These are phyloP conservation scores for Ichneumoninae sp. DNA, from an alignment of 2,888 invertebrate genomes.

Conservation along the genomic window DNA sequence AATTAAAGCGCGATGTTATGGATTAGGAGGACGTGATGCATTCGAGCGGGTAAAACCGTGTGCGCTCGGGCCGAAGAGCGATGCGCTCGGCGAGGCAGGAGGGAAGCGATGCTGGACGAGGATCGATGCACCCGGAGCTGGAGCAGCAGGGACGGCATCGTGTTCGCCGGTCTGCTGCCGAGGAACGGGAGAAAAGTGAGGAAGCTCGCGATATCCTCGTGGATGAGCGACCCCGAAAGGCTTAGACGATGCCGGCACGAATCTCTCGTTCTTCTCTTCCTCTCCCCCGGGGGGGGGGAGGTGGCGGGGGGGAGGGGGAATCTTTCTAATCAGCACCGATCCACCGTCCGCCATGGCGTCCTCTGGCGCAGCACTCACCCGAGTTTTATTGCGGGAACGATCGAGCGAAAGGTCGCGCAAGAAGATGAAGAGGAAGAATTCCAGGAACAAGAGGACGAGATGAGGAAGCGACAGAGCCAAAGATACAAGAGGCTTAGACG, in stretches of 20 bases:
- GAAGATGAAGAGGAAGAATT: conserved; percentile 5
- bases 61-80: conserved; percentile 58
- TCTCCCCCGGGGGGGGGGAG: too few species aligned
- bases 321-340: conserved; percentile 62
- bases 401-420: conserved; percentile 11
- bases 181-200: conserved; percentile 54
- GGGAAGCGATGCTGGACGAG: conserved; percentile 35
- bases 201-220: conserved; percentile 53
- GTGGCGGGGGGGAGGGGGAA: background rate
- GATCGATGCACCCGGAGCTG: conserved; percentile 46
- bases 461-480: conserved; percentile 23
- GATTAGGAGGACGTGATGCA: conserved; percentile 71
- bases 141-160: conserved; percentile 32
- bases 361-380: conserved; percentile 4
- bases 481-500: conserved; percentile 37
- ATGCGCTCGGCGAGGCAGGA: conserved; percentile 55
- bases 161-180: conserved; percentile 16
- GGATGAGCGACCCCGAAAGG: conserved; percentile 57
- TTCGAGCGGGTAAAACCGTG: conserved; percentile 64
- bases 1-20: conserved; percentile 71
- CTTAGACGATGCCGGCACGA: conserved; percentile 53
- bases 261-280: conserved; percentile 37
- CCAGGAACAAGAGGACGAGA: background rate
- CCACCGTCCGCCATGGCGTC: conserved; percentile 45
- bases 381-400: conserved; percentile 51